Base-by-base conservation (phyloP, 2,888 invertebrate species). In the Scaptomyza caliginosa region DNA sequence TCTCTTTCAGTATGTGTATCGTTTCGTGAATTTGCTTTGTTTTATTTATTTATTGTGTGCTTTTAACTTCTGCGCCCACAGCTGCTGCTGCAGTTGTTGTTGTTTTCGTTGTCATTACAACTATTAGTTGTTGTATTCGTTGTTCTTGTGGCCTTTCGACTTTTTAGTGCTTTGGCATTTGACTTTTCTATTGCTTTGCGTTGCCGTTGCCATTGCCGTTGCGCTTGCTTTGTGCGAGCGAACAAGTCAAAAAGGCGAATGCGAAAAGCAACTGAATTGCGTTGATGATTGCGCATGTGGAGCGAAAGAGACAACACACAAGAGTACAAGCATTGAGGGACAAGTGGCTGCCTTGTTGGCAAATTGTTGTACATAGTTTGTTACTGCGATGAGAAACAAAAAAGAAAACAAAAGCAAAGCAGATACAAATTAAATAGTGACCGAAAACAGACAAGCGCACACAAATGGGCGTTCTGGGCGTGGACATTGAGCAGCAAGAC, bases 371-470 rank as follows among this genome's bases (percentile, higher is more conserved):
- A 74, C 82, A 81, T 81, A 70, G 77, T 85, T 80, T 65, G 68
- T 59, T 40, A 58, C 32, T 50, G 62, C 68, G 72, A 82, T 68
- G 66, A 77, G 74, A 80, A 69, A 66, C 68, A 71, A 66, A 78
- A 81, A 28, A 28, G n/a, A 4, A 30, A 28, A 28, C 75, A 79
- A 83, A 72, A 80, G 56, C 71, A 67, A 36, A 72, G 59, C 42
- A 59, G 77, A 81, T 85, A 80, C n/a, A 83, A 86, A 86, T 86
- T 86, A 83, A 81, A 86, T 80, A 81, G 80, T 81, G 77, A 58
- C 83, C 75, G 36, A 69, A 75, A 75, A 45, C 46, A 62, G 56
- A 72, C 55, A 72, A 62, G 38, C 66, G 50, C 43, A 54, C 63
- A 13, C 48, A 36, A 46, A 30, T 48, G 51, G 69, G 52, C 54